Evolutionary conservation across 2,888 invertebrate genomes (phyloP).

Genomic region (Eristalinus aeneus): DNA sequence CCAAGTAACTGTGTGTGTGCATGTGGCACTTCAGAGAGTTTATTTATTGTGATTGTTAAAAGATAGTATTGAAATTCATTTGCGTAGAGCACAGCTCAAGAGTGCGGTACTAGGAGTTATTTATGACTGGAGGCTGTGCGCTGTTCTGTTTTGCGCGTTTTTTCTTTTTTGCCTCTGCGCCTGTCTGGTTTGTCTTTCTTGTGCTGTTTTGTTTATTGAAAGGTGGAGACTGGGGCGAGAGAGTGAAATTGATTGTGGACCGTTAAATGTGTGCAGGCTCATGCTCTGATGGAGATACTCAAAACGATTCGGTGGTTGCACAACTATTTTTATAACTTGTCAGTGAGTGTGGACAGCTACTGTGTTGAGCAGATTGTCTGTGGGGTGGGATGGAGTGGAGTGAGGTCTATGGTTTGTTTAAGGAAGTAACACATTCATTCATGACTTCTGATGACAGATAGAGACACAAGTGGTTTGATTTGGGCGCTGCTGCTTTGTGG

Average conservation of each 20-base stretch:
- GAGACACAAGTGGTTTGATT: not conserved
- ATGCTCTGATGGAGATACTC: not conserved
- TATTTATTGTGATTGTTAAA: conserved; percentile 49
- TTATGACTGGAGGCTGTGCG: conserved; percentile 14
- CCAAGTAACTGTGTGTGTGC: conserved; percentile 23
- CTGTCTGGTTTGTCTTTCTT: not conserved
- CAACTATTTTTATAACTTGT: conserved; percentile 17
- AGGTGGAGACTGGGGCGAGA: not conserved
- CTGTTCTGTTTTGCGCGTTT: not conserved
- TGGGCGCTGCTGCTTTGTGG: too few species aligned
- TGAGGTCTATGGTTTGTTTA: not conserved
- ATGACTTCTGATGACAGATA: not conserved
- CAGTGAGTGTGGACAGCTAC: conserved; percentile 16
- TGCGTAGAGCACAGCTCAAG: not conserved
- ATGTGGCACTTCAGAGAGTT: conserved; percentile 20
- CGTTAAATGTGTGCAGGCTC: conserved; percentile 12
- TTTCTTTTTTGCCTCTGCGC: too few species aligned
- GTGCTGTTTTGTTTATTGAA: not conserved
- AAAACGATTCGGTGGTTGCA: conserved; percentile 17
- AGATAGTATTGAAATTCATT: conserved; percentile 39
- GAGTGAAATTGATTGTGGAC: not conserved
- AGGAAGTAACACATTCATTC: not conserved
- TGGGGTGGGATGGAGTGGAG: not conserved
- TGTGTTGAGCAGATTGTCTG: not conserved
- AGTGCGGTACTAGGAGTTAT: conserved; percentile 9